Conservation (phyloP, 2,888 invertebrate species). For the Cristatella mucedo region DNA sequence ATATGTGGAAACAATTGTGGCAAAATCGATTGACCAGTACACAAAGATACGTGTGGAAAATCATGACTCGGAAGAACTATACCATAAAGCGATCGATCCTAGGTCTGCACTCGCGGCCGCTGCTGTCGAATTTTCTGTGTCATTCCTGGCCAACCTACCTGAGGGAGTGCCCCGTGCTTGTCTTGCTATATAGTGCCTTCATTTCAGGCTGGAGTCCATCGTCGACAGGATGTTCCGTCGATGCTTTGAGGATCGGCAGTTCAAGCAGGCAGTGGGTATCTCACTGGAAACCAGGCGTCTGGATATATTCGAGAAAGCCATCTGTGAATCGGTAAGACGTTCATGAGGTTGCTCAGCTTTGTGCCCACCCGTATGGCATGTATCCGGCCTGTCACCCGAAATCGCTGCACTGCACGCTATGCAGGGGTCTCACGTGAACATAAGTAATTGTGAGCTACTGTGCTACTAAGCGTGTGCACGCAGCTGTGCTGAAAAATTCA, state of each 20-base stretch:
- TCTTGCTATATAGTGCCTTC: no score
- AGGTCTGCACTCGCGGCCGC: neutral
- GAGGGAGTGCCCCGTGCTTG: no score
- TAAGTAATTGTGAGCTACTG: no score
- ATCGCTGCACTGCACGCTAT: no score
- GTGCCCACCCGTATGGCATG: no score
- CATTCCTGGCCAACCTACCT: no score
- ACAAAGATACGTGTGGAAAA: constrained; percentile 61
- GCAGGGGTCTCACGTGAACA: no score
- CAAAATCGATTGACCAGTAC: constrained; percentile 92
- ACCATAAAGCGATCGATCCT: constrained; percentile 32
- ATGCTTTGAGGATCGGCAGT: constrained; percentile 84
- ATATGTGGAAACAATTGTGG: constrained; percentile 91
- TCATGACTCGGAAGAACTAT: constrained; percentile 51
- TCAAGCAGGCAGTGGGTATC: constrained; percentile 82
- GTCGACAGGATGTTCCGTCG: constrained; percentile 93
- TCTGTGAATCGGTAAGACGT: constrained; percentile 58
- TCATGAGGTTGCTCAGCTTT: no score
- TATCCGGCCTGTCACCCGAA: no score
- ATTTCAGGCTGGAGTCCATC: constrained; percentile 59
- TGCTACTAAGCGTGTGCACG: no score
- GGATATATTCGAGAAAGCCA: constrained; percentile 85
- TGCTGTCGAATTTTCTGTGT: no score
- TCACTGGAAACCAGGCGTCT: constrained; percentile 89
- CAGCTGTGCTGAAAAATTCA: no score